Percentiles rank a stretch among this genome's conserved stretches.
Evolutionary conservation across 2,113 vertebrate species (phyloP).

Genomic region (Malaclemys terrapin): DNA sequence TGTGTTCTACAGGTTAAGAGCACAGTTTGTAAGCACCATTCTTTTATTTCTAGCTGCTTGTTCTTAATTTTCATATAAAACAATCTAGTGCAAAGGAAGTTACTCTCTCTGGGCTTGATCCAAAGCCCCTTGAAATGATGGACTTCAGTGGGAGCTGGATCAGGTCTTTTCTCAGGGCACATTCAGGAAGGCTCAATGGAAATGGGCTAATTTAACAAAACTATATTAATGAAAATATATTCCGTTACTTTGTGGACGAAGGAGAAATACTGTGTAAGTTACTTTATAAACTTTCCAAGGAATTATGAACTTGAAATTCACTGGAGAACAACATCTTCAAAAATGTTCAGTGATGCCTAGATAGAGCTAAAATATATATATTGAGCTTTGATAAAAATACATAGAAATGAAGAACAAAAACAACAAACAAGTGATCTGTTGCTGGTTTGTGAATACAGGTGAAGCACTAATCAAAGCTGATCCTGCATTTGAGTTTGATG

Average conservation of each 20-base stretch:
- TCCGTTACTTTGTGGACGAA: not conserved
- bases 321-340: not conserved
- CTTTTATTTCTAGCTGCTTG: slow-evolving; percentile 4
- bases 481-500: not conserved
- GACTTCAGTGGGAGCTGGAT: not conserved
- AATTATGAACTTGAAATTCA: slow-evolving; percentile 9
- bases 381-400: not conserved
- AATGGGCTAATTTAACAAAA: not conserved
- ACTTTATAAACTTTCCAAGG: not conserved
- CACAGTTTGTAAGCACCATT: not conserved
- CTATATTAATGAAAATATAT: not conserved
- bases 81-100: not conserved
- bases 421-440: not conserved
- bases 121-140: not conserved
- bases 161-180: not conserved
- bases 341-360: not conserved
- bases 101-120: not conserved
- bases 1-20: not conserved
- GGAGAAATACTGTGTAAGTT: not conserved
- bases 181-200: not conserved
- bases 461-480: not conserved
- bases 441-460: not conserved
- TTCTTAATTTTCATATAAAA: slow-evolving; percentile 24
- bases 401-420: not conserved
- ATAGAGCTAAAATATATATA: accelerated